Evolutionary conservation across 2,797 vertebrate genomes (phyloP), one percentile per base, ranked within the genome.

Genomic region (Pipistrellus pipistrellus): DNA sequence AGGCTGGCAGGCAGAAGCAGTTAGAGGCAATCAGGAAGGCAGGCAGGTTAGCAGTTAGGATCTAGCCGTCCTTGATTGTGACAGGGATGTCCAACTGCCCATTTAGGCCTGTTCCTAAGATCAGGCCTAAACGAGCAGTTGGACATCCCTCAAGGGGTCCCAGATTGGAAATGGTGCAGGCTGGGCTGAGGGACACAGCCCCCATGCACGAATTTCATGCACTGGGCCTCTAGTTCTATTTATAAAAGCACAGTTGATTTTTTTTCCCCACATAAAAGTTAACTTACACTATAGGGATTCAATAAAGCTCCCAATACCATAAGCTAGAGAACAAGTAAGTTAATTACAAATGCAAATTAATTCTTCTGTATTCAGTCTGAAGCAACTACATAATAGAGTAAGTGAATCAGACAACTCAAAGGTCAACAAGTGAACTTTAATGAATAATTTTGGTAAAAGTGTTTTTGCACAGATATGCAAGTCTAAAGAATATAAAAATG

Each of bases 381-480:
- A 78, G 57, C 59, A 90, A 76, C n/a, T 83, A 35, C 48, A 73
- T 46, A 81, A 55, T 0, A 81, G 53, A 85, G 4, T 15, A 90
- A 91, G 57, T 44, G 41, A 91, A 64, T 44, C 1, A 75, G 53
- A 83, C 51, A 91, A 88, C 21, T 46, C 57, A 68, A 86, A 84
- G 48, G 51, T 92, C 48, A 93, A 78, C 46, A 93, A 92, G 8
- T 89, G 44, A 41, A 93, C 78, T 93, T 97, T 93, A 97, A 94
- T 93, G 94, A 97, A 59, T 86, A 32, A 46, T 92, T 94, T 78
- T 94, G 66, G 51, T 76, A 84, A 82, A 85, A 97, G 86, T 7
- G 13, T 94, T 84, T 97, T 81, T 95, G 89, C n/a, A 97, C 6
- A 88, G 59, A 96, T 73, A 95, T 81, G 91, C 77, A 94, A 57